These are phyloP conservation scores for Eupleurogrammus muticus DNA, from an alignment of 2,797 vertebrate genomes.

Conservation along the genomic window DNA sequence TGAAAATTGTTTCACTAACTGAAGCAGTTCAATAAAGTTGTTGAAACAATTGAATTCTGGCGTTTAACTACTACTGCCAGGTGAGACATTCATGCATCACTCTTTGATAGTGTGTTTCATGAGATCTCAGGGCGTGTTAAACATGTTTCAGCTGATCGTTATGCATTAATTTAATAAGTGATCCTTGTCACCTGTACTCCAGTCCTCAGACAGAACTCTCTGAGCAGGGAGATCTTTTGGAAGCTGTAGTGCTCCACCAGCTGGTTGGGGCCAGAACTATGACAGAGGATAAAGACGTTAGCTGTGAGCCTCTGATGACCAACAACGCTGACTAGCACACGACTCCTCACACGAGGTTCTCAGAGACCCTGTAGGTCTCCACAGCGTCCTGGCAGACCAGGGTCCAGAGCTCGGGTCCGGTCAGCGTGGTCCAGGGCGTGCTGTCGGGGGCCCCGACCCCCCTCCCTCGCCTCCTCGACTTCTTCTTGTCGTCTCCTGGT, in stretches of 20 bases:
- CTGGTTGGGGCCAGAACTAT: conserved; percentile 82
- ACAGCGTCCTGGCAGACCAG: conserved; percentile 82
- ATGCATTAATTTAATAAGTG: neutral
- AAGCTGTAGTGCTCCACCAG: conserved; percentile 84
- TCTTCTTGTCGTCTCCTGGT: conserved; percentile 80
- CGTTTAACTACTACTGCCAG: no score
- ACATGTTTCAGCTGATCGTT: neutral
- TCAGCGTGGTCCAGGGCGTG: conserved; percentile 72
- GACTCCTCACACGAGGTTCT: conserved; percentile 79
- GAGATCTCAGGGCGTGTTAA: neutral
- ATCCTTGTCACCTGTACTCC: conserved; percentile 85
- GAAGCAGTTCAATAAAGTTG: no score
- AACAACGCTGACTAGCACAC: no score
- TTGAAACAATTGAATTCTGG: no score
- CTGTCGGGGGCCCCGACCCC: conserved; percentile 68
- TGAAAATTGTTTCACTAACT: no score
- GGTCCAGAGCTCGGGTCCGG: conserved; percentile 84
- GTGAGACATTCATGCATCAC: no score
- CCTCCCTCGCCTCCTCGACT: conserved; percentile 81
- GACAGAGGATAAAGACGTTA: conserved; percentile 32
- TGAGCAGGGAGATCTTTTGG: conserved; percentile 86
- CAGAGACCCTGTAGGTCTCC: conserved; percentile 82
- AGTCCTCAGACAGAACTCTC: conserved; percentile 88
- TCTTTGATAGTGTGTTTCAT: no score
- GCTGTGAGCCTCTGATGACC: neutral